Conservation (phyloP, 1,140 invertebrate species). For the Lithobius niger region DNA sequence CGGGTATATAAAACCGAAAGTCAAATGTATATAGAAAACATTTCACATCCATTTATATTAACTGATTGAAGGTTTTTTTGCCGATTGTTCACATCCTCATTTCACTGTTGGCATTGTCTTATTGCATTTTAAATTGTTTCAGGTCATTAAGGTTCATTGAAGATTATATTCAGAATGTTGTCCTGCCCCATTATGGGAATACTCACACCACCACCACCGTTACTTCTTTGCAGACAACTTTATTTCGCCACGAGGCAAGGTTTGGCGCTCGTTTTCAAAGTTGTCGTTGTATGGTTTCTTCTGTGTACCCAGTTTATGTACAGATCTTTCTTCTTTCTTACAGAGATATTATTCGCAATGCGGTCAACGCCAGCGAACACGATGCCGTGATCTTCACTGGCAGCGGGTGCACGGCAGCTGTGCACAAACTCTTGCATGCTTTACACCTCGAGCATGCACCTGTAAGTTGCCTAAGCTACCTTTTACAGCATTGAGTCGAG, state of each 20-base stretch:
- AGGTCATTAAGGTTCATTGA: constrained; percentile 67
- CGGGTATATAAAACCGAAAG: no score
- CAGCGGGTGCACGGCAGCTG: constrained; percentile 53
- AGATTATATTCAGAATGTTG: constrained; percentile 65
- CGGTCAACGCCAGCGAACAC: constrained; percentile 63
- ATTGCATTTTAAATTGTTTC: not conserved
- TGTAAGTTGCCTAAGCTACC: constrained; percentile 18
- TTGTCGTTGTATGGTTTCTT: not conserved
- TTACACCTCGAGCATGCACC: constrained; percentile 44
- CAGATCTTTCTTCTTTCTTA: not conserved
- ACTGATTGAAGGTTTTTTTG: no score
- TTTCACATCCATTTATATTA: no score
- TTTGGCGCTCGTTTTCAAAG: constrained; percentile 6
- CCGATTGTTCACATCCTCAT: no score
- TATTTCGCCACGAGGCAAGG: constrained; percentile 56
- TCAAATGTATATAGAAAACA: no score
- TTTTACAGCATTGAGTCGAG: no score
- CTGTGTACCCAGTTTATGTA: no score
- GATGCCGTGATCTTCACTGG: constrained; percentile 71
- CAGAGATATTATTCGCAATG: constrained; percentile 62
- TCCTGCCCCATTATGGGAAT: constrained; percentile 72
- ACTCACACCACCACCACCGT: constrained; percentile 70
- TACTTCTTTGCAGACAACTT: constrained; percentile 71
- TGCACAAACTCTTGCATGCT: constrained; percentile 52
- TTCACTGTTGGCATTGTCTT: not conserved